Evolutionary conservation across 2,888 invertebrate species (phyloP), one percentile per base, ranked within the genome.

Genomic region (Orthonevra nobilis): DNA sequence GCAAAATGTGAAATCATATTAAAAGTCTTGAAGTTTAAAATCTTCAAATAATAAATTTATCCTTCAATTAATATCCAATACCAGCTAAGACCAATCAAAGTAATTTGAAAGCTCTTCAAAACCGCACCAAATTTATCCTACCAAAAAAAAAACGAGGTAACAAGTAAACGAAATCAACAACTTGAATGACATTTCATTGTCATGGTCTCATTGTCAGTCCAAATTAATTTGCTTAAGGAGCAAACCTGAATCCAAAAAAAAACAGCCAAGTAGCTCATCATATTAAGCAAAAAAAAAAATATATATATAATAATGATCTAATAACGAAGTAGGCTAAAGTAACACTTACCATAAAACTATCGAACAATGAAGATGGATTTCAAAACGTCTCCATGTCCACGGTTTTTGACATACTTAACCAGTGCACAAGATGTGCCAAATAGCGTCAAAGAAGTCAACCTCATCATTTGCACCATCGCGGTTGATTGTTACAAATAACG

Each of bases 391-490:
- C n/a, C n/a, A 32, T 58, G 48, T 58, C n/a, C 58, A 68, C 40
- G 15, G 48, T 48, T 48, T 56, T 68, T 58, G 68, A 50, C 68
- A 68, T 38, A 68, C 50, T 48, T 56, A 9, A 30, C 19, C 23
- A 40, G 69, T 40, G 17, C 32, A 32, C 32, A 10, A 32, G 46
- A 40, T 40, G 30, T 48, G 40, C 42, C 23, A 69, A 69, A 60
- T 69, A 30, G 38, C 69, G 17, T 5, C 17, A 20, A 44, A 32
- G 19, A 28, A 50, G 40, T 32, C 58, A 48, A 48, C 32, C 58
- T 48, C 30, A 63, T 63, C 34, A 42, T 63, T 40, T 50, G 36
- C 63, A 38, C 40, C 48, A 48, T 68, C 56, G 4, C 14, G 9
- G 34, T 23, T 26, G 28, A 44, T 32, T 17, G 26, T 20, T n/a